A percentile compares a stretch with the other conserved stretches of the same genome.
Evolutionary conservation across 64 coral and sea anemone species (phyloP).

Genomic region (Trachythela sp.): DNA sequence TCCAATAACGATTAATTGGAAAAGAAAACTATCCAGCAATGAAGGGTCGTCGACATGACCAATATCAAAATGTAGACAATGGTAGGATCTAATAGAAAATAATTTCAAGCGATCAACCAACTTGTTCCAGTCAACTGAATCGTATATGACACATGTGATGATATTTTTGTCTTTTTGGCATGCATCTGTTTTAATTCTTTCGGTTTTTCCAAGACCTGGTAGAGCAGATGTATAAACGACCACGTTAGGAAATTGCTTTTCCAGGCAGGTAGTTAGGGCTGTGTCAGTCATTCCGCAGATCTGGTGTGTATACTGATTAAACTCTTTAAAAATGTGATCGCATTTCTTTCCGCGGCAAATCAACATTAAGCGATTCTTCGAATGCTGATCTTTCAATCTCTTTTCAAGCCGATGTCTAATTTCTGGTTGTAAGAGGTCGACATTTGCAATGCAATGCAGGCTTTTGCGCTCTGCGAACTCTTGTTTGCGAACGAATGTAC

Average conservation of each 20-base stretch:
- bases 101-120: constrained; percentile 40
- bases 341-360: constrained; percentile 79
- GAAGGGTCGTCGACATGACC: constrained; percentile 34
- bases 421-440: constrained; percentile 68
- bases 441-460: constrained; percentile 80
- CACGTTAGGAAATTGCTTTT: constrained; percentile 45
- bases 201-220: constrained; percentile 85
- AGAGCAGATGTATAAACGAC: constrained; percentile 63
- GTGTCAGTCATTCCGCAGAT: constrained; percentile 63
- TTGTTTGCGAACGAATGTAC: constrained; percentile 54
- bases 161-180: constrained; percentile 25
- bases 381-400: constrained; percentile 32
- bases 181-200: constrained; percentile 60
- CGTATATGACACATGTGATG: constrained; percentile 65
- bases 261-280: constrained; percentile 44
- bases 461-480: background rate
- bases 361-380: constrained; percentile 47
- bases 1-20: constrained; percentile 51
- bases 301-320: constrained; percentile 54
- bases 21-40: constrained; percentile 45
- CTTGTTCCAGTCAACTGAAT: constrained; percentile 49
- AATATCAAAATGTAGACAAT: constrained; percentile 72
- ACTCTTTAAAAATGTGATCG: constrained; percentile 76
- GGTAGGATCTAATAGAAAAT: constrained; percentile 29
- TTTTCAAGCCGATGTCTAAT: constrained; percentile 67